Evolutionary conservation across 2,888 invertebrate genomes (phyloP), one percentile per base, ranked within the genome.

Genomic region (Hydraecia micacea): DNA sequence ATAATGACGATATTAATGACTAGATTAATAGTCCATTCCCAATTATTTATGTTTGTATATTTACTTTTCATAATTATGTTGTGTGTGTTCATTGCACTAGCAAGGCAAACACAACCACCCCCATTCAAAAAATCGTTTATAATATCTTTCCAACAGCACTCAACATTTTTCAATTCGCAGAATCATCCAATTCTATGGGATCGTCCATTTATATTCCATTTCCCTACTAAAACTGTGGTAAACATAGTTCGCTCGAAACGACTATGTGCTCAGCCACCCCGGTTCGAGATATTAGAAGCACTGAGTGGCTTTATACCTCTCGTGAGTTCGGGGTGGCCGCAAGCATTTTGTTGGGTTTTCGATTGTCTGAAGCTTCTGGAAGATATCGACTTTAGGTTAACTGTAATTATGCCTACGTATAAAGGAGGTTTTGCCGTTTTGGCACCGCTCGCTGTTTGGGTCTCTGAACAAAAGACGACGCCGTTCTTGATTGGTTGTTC

Each of bases 251-350:
- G 58, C 52, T 82, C 55, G 62, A 49, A 80, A 80, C 80, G 79
- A 73, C 77, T 81, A 75, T 77, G 83, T 78, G 80, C 79, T 87
- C 62, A 82, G 75, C 75, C 78, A 84, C 83, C 77, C 84, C 58
- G 63, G 75, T 81, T 83, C 78, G 66, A 83, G 85, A 82, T 86
- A 89, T 89, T 87, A 89, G 88, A 84, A 85, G 84, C 78, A 79
- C 77, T 82, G 85, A 89, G 86, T 87, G 88, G 84, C 81, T 87
- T 80, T 88, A 86, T 83, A 81, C 88, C 75, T 81, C 86, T 84
- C 74, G 76, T 55, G 79, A 75, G 83, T 82, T 88, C 66, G 49
- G 76, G 69, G 74, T 55, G 67, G 75, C 79, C 82, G 77, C 75
- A 79, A 88, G 85, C 78, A 86, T 88, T 87, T 88, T 67, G 84